phyloP scores from a whole-genome alignment of 2,888 invertebrate species.

The Parelbella ahira region DNA sequence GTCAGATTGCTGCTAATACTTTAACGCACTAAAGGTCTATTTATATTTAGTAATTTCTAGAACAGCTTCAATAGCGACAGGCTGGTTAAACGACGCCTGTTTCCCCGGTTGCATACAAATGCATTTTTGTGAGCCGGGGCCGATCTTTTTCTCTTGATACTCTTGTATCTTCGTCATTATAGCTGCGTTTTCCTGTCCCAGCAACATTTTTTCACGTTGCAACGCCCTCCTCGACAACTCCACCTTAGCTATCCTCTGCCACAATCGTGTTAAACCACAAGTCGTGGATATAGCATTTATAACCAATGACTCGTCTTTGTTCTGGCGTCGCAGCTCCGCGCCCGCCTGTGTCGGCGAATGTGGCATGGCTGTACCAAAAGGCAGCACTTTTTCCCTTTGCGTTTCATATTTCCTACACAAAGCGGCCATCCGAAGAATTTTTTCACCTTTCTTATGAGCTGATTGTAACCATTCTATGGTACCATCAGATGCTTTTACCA shows the following conservation, averaged over 20 bases:
- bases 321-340: constrained; percentile 40
- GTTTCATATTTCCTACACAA: constrained; percentile 81
- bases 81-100: constrained; percentile 33
- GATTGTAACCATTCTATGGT: constrained; percentile 59
- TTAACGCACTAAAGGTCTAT: constrained; percentile 2
- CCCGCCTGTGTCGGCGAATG: constrained; percentile 46
- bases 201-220: constrained; percentile 53
- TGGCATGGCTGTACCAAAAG: constrained; percentile 50
- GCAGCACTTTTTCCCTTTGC: constrained; percentile 71
- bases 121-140: constrained; percentile 43
- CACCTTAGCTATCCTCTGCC: constrained; percentile 65
- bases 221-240: constrained; percentile 62
- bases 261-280: constrained; percentile 57
- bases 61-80: constrained; percentile 52
- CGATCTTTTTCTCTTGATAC: constrained; percentile 38
- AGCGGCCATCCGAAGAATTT: constrained; percentile 70
- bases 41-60: constrained; percentile 47
- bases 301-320: constrained; percentile 55
- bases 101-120: constrained; percentile 38
- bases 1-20: no score
- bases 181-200: constrained; percentile 55
- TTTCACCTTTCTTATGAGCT: constrained; percentile 68
- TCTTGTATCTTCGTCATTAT: constrained; percentile 44
- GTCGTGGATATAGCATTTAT: constrained; percentile 53
- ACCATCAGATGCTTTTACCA: constrained; percentile 62